Conservation (phyloP, 2,888 invertebrate genomes). For the Carabus problematicus region DNA sequence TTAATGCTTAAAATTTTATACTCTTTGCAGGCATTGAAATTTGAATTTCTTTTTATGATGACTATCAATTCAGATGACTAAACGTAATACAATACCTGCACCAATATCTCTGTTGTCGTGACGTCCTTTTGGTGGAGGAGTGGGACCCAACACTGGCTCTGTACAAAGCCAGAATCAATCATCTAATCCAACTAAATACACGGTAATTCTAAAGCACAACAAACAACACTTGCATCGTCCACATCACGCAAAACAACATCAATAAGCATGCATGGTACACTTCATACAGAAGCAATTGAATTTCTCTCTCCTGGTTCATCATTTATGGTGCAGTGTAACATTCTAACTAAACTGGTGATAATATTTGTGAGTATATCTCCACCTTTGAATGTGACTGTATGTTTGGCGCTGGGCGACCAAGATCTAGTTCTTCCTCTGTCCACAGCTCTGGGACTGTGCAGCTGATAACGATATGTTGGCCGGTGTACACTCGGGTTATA, state of each 20-base stretch:
- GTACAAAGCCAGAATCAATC: constrained; percentile 53
- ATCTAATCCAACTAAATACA: constrained; percentile 25
- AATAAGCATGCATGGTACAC: constrained; percentile 34
- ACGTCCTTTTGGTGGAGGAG: constrained; percentile 69
- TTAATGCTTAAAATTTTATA: no score
- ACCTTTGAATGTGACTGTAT: constrained; percentile 80
- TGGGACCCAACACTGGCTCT: constrained; percentile 70
- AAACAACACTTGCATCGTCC: constrained; percentile 29
- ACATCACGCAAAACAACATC: not conserved
- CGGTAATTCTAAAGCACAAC: constrained; percentile 43
- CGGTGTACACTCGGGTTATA: constrained; percentile 80
- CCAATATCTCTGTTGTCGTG: constrained; percentile 64
- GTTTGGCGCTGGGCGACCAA: constrained; percentile 64
- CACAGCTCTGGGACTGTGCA: constrained; percentile 59
- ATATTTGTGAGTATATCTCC: constrained; percentile 47
- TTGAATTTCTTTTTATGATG: no score
- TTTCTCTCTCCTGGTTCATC: constrained; percentile 23
- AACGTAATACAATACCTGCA: constrained; percentile 62
- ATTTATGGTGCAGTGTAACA: constrained; percentile 16
- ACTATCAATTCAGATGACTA: constrained; percentile 35
- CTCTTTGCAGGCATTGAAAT: no score
- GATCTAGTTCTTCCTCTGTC: constrained; percentile 57
- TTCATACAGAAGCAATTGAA: constrained; percentile 41
- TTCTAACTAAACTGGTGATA: constrained; percentile 4
- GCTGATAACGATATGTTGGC: constrained; percentile 79